A percentile compares a stretch with the other conserved stretches of the same genome.
Conservation (phyloP, 2,113 vertebrate genomes). For the Pygoscelis antarcticus region DNA sequence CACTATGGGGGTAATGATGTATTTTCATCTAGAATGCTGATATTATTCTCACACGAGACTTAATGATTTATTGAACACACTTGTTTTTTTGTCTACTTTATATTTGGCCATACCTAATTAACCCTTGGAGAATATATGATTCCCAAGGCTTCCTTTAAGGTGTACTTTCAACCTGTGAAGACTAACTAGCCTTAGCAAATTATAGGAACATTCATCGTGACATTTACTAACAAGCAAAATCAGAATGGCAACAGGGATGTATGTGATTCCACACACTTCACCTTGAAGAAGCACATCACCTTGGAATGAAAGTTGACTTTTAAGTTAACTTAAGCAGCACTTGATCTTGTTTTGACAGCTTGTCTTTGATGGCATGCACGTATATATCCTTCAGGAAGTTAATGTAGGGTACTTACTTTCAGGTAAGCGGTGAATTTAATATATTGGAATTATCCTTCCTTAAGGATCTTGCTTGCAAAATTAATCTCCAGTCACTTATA, state of each 20-base stretch:
- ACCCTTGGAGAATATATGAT: not conserved
- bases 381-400: conserved; percentile 29
- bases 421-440: conserved; percentile 31
- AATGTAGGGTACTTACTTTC: conserved; percentile 29
- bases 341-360: conserved; percentile 61
- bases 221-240: conserved; percentile 17
- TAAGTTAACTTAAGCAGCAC: conserved; percentile 52
- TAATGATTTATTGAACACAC: not conserved
- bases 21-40: not conserved
- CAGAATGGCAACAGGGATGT: not conserved
- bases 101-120: not conserved
- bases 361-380: not conserved
- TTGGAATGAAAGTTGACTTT: conserved; percentile 41
- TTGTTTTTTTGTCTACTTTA: conserved; percentile 2
- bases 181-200: not conserved
- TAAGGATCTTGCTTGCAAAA: conserved; percentile 10
- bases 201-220: not conserved
- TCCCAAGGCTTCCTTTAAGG: not conserved
- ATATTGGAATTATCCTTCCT: conserved; percentile 36
- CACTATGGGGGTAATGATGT: not conserved
- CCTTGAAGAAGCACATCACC: conserved; percentile 9
- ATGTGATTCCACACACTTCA: conserved; percentile 15
- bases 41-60: not conserved
- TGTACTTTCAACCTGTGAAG: not conserved
- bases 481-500: conserved; percentile 27